Base-by-base conservation (phyloP, 2,797 vertebrate species). In the Momotus momota region DNA sequence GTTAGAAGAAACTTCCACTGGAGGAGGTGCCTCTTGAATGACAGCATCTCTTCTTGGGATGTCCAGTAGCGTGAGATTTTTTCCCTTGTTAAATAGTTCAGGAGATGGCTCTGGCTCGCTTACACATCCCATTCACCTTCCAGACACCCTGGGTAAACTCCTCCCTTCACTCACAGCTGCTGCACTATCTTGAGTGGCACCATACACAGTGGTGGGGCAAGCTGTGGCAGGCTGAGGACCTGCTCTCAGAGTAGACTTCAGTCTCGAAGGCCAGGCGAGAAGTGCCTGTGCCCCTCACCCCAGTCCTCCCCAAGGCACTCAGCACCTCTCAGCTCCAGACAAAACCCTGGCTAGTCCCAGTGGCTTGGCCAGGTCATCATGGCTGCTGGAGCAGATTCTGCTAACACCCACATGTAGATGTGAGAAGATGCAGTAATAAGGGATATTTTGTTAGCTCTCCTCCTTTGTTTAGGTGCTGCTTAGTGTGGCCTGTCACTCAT, bases 251-350 rank as follows among this genome's bases (percentile, higher is more conserved):
- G 8, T 6, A 83, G 55, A 74, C 17, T 71, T 86, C 57, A 57
- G 18, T 48, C 22, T 19, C 17, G 2, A 66, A 70, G 18, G 4
- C 45, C 3, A n/a, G 33, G 5, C 9, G 41, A 88, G 25, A 57
- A 1, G 0, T 23, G 38, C 10, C 22, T 12, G 0, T n/a, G 41
- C 9, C 27, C 11, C 58, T 93, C 1, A 0, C 7, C 29, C 17
- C 33, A 10, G 9, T 77, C 55, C 31, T 72, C 18, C 12, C 20
- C 1, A 5, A n/a, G 33, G 54, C 20, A 51, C 6, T 9, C n/a
- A 57, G 54, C 9, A 74, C 6, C 27, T 85, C 45, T n/a, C 27
- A 58, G 5, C 25, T 74, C 21, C 4, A 3, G 31, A 12, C 69
- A 74, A 84, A 84, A 54, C 11, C 23, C 49, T 52, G 23, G 19